Evolutionary conservation across 1,140 invertebrate species (phyloP).

Genomic region (Macrostomum lignano): DNA sequence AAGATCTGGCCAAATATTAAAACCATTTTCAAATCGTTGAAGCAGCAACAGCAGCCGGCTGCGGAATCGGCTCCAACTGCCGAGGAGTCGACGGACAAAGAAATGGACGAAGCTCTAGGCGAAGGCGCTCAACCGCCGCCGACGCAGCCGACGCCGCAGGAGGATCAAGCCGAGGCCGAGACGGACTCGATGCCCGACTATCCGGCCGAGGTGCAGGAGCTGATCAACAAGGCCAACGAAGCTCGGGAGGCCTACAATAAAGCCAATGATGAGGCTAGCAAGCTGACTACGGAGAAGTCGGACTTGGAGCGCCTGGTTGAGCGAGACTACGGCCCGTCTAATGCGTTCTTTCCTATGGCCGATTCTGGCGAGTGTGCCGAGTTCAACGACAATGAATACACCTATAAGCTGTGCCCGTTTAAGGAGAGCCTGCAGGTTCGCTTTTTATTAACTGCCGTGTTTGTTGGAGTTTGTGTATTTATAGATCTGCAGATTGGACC

Average conservation of each 20-base stretch:
- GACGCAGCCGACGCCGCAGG: too few relatives aligned
- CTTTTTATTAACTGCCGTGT: too few relatives aligned
- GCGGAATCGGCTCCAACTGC: too few relatives aligned
- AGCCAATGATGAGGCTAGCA: not conserved
- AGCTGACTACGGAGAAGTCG: slow-evolving; percentile 5
- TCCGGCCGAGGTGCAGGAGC: slow-evolving; percentile 2
- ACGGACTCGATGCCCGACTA: not conserved
- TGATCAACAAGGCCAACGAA: slow-evolving; percentile 7
- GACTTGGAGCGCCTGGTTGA: slow-evolving; percentile 30
- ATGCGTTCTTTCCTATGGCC: slow-evolving; percentile 49
- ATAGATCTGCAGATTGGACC: too few relatives aligned
- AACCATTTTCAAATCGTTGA: slow-evolving; percentile 16
- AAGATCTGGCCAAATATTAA: slow-evolving; percentile 25
- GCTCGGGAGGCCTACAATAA: slow-evolving; percentile 2
- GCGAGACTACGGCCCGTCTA: slow-evolving; percentile 60
- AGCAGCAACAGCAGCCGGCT: too few relatives aligned
- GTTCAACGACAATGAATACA: slow-evolving; percentile 65
- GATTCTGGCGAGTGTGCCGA: slow-evolving; percentile 62
- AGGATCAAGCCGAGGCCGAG: not conserved
- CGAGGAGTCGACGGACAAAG: too few relatives aligned
- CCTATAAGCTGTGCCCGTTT: slow-evolving; percentile 67
- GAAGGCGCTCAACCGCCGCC: slow-evolving; percentile 7
- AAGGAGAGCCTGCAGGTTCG: slow-evolving; percentile 34
- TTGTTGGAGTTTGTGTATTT: too few relatives aligned
- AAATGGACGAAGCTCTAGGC: slow-evolving; percentile 32